A percentile compares a stretch with the other conserved stretches of the same genome.
Conservation (phyloP, 2,113 vertebrate genomes). For the Centropristis striata region DNA sequence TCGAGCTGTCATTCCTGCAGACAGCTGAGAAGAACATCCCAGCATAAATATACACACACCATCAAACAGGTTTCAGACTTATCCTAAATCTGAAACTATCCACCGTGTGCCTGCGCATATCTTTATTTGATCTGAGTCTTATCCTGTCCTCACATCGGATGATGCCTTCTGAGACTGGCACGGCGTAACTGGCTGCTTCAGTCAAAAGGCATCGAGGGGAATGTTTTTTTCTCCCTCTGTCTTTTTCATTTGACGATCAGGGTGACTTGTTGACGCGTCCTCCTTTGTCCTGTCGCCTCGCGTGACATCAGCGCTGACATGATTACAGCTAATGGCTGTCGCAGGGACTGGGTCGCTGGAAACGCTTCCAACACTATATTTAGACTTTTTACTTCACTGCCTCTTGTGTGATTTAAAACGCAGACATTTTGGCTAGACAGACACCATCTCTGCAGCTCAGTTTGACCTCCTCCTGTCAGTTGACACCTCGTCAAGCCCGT, state of each 20-base stretch:
- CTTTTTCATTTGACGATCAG: slow-evolving; percentile 61
- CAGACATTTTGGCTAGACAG: slow-evolving; percentile 39
- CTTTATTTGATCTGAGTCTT: slow-evolving; percentile 63
- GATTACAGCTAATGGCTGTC: slow-evolving; percentile 82
- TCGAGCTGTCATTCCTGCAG: slow-evolving; percentile 72
- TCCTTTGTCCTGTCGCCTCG: slow-evolving; percentile 77
- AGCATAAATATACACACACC: slow-evolving; percentile 67
- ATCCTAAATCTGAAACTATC: slow-evolving; percentile 67
- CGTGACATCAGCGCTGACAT: slow-evolving; percentile 75
- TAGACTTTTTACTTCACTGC: slow-evolving; percentile 53
- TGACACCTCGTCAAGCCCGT: slow-evolving; percentile 5
- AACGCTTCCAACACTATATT: slow-evolving; percentile 61
- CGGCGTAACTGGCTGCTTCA: slow-evolving; percentile 67
- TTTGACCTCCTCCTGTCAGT: slow-evolving; percentile 52
- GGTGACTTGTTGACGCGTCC: slow-evolving; percentile 74
- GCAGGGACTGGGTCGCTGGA: slow-evolving; percentile 43
- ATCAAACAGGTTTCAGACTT: slow-evolving; percentile 69
- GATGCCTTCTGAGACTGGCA: slow-evolving; percentile 57
- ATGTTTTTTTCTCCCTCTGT: slow-evolving; percentile 30
- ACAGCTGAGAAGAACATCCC: slow-evolving; percentile 69
- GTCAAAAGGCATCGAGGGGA: slow-evolving; percentile 52
- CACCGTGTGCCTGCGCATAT: slow-evolving; percentile 51
- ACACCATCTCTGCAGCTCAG: slow-evolving; percentile 29
- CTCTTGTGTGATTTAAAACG: slow-evolving; percentile 41
- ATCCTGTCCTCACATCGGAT: slow-evolving; percentile 56